phyloP scores from a whole-genome alignment of 1,140 invertebrate genomes.

The Euura saliciscinereae region DNA sequence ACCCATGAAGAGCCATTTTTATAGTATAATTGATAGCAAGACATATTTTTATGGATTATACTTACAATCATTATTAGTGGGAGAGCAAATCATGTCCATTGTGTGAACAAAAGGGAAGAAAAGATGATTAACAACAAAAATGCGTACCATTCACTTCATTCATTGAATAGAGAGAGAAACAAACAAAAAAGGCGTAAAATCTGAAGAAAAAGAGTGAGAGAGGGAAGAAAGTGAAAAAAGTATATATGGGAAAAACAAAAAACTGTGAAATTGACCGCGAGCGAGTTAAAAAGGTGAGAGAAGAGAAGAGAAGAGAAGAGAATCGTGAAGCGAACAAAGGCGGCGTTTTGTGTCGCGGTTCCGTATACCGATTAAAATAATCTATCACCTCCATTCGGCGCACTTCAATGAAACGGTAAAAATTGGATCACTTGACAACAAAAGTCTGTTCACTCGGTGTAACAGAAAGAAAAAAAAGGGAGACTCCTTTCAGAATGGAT shows the following conservation, averaged over 20 bases:
- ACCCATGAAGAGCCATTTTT: no score
- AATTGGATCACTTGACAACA: slow-evolving; percentile 4
- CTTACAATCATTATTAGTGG: no score
- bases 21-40: no score
- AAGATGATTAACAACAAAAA: no score
- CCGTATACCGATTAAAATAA: slow-evolving; percentile 43
- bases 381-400: slow-evolving; percentile 34
- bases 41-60: no score
- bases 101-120: no score
- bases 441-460: slow-evolving; percentile 3
- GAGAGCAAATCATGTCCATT: no score
- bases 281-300: slow-evolving; percentile 18
- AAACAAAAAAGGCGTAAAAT: neutral
- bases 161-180: slow-evolving; percentile 10
- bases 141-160: slow-evolving; percentile 8
- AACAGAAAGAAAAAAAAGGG: neutral
- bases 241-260: slow-evolving; percentile 27
- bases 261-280: slow-evolving; percentile 37
- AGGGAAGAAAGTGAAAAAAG: slow-evolving; percentile 22
- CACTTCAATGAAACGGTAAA: slow-evolving; percentile 30
- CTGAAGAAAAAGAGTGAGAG: neutral
- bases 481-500: slow-evolving; percentile 24
- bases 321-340: slow-evolving; percentile 35
- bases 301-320: slow-evolving; percentile 11
- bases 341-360: slow-evolving; percentile 42